A percentile compares a stretch with the other conserved stretches of the same genome.
phyloP scores from a whole-genome alignment of 2,888 invertebrate genomes.

The Lycaena phlaeas region DNA sequence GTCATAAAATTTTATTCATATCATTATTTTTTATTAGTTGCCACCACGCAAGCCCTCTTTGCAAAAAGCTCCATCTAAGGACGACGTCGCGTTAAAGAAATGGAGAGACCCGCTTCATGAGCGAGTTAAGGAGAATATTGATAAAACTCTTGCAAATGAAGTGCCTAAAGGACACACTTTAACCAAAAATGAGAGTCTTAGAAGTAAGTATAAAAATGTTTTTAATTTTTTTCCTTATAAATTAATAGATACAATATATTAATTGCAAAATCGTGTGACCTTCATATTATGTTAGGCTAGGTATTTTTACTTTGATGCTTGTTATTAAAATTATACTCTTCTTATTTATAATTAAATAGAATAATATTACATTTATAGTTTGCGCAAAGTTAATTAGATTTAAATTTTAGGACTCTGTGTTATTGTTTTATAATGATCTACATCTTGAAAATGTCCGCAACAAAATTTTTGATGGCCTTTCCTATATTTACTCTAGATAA shows the following conservation, averaged over 20 bases:
- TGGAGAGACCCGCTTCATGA: conserved; percentile 68
- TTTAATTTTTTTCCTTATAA: no score
- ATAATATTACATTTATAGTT: no score
- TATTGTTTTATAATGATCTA: no score
- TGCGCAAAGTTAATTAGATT: no score
- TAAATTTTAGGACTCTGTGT: no score
- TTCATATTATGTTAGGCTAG: no score
- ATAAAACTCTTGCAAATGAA: conserved; percentile 63
- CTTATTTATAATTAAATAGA: no score
- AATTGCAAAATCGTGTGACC: not conserved
- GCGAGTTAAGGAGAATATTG: conserved; percentile 66
- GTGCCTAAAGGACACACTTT: conserved; percentile 65
- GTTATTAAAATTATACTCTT: no score
- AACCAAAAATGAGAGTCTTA: conserved; percentile 66
- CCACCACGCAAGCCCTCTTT: conserved; percentile 61
- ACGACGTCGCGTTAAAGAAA: conserved; percentile 59
- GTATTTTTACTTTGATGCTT: not conserved
- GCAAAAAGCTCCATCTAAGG: conserved; percentile 61
- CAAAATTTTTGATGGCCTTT: no score
- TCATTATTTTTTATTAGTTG: conserved; percentile 28
- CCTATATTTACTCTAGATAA: no score
- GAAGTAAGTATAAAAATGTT: conserved; percentile 52
- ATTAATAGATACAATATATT: not conserved
- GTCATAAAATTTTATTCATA: conserved; percentile 9
- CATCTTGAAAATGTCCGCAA: no score